phyloP scores from a whole-genome alignment of 2,888 invertebrate species.

The Rhagium mordax region DNA sequence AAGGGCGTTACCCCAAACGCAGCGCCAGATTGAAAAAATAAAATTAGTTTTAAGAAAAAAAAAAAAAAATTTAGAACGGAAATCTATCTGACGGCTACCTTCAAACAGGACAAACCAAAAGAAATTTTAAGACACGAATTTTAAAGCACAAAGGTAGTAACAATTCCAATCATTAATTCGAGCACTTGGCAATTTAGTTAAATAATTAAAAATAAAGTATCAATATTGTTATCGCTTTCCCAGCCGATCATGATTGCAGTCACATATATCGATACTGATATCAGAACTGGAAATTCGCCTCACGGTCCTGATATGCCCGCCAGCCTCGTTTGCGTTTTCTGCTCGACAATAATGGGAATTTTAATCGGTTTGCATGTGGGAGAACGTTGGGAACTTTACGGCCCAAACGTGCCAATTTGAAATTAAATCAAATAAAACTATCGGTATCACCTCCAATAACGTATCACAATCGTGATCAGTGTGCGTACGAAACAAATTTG shows the following conservation, averaged over 20 bases:
- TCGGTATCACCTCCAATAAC: background rate
- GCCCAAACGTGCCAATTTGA: slow-evolving; percentile 4
- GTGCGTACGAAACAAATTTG: background rate
- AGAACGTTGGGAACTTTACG: slow-evolving; percentile 7
- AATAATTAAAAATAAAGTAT: too few relatives aligned
- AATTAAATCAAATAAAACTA: background rate
- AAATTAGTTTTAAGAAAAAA: too few relatives aligned
- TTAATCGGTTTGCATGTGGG: slow-evolving; percentile 18
- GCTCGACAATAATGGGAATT: background rate
- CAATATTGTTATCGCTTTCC: too few relatives aligned
- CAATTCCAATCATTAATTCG: too few relatives aligned
- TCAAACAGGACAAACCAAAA: too few relatives aligned
- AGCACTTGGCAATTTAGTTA: too few relatives aligned
- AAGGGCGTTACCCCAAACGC: too few relatives aligned
- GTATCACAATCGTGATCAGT: background rate
- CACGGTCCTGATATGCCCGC: background rate
- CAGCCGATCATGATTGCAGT: slow-evolving; percentile 1
- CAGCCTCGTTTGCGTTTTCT: slow-evolving; percentile 11
- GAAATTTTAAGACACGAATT: too few relatives aligned
- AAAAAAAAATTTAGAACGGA: too few relatives aligned
- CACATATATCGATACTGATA: background rate
- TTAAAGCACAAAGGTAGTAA: too few relatives aligned
- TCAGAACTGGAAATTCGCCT: slow-evolving; percentile 5
- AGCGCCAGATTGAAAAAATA: too few relatives aligned
- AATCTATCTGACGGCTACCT: too few relatives aligned